These are phyloP conservation scores for Coelinius sp. DNA, from an alignment of 2,888 invertebrate species.

Conservation along the genomic window DNA sequence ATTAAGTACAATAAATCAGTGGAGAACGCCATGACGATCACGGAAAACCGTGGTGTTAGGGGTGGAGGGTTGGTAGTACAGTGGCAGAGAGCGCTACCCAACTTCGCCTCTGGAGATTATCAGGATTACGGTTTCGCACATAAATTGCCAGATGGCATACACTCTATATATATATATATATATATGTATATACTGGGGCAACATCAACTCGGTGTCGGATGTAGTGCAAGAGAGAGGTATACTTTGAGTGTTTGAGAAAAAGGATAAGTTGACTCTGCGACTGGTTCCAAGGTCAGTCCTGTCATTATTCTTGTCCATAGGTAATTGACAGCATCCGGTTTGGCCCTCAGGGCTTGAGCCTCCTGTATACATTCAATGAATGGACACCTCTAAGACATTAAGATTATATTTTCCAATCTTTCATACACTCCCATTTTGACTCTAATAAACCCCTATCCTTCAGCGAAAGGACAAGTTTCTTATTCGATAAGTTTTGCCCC, in stretches of 20 bases:
- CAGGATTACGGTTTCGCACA: slow-evolving; percentile 49
- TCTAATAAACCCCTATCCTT: slow-evolving; percentile 26
- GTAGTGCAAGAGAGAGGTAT: neutral
- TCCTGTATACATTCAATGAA: slow-evolving; percentile 1
- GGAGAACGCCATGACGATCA: slow-evolving; percentile 26
- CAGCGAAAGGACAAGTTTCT: slow-evolving; percentile 12
- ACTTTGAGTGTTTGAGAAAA: neutral
- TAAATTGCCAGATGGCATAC: slow-evolving; percentile 45
- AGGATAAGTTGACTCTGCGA: slow-evolving; percentile 20
- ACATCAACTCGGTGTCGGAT: slow-evolving; percentile 18
- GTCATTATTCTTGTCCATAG: slow-evolving; percentile 44
- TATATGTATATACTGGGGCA: neutral
- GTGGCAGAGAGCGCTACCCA: slow-evolving; percentile 3
- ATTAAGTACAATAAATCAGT: slow-evolving; percentile 49
- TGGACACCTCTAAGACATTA: too few relatives aligned
- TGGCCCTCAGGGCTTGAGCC: slow-evolving; percentile 25
- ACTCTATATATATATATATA: slow-evolving; percentile 29
- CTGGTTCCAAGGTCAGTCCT: slow-evolving; percentile 41
- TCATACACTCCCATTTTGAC: slow-evolving; percentile 32
- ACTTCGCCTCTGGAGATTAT: slow-evolving; percentile 43
- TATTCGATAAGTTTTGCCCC: slow-evolving; percentile 7
- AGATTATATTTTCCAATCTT: slow-evolving; percentile 22
- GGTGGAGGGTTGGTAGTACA: neutral
- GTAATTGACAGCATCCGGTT: slow-evolving; percentile 52
- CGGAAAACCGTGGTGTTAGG: neutral